Percentiles rank a stretch among this genome's conserved stretches.
These are phyloP conservation scores for Illadopsis cleaveri DNA, from an alignment of 2,113 vertebrate genomes.

Conservation along the genomic window DNA sequence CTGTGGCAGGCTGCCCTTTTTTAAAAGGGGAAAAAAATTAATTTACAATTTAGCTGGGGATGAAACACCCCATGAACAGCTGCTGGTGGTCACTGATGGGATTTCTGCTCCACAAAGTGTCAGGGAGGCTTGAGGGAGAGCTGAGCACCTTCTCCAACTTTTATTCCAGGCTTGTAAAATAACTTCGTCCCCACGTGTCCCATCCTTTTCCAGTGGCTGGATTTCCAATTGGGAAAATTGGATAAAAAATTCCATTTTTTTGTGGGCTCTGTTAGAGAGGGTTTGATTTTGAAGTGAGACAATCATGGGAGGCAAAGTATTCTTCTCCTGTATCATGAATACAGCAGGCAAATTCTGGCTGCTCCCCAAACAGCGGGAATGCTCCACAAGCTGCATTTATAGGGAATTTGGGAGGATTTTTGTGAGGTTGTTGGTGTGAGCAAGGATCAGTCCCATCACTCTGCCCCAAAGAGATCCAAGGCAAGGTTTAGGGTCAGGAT, in stretches of 20 bases:
- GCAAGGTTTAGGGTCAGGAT: not conserved
- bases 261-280: rapidly evolving
- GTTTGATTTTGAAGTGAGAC: not conserved
- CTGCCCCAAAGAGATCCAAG: rapidly evolving
- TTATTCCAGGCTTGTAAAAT: not conserved
- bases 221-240: not conserved
- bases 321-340: not conserved
- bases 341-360: not conserved
- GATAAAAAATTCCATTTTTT: not conserved
- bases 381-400: not conserved
- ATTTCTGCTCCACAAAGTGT: not conserved
- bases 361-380: rapidly evolving
- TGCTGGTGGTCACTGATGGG: not conserved
- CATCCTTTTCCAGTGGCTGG: not conserved
- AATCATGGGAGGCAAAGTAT: rapidly evolving
- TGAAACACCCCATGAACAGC: not conserved
- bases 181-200: rapidly evolving
- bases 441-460: not conserved
- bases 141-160: not conserved
- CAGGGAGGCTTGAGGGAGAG: not conserved
- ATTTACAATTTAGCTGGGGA: not conserved
- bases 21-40: not conserved
- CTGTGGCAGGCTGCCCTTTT: not conserved
- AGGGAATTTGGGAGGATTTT: not conserved
- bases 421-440: not conserved